Conservation (phyloP, 1,140 invertebrate species). For the Carposina sasakii region DNA sequence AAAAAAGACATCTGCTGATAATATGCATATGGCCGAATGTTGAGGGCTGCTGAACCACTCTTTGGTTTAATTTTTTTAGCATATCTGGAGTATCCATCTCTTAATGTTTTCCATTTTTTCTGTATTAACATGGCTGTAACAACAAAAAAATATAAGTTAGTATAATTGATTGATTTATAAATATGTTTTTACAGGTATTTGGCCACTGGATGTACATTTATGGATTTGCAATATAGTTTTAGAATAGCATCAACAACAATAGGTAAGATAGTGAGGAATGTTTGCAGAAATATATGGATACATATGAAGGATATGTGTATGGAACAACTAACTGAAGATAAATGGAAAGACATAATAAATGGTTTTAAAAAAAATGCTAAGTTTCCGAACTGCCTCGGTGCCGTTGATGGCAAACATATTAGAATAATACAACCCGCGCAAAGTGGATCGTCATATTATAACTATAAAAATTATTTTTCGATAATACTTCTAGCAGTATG, state of each 20-base stretch:
- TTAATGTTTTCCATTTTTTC: too few species aligned
- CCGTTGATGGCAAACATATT: slow-evolving; percentile 5
- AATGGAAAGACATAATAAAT: slow-evolving; percentile 20
- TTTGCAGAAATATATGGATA: slow-evolving; percentile 19
- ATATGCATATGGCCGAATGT: too few species aligned
- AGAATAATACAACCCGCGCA: background rate
- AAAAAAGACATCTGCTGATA: too few species aligned
- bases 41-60: too few species aligned
- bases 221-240: slow-evolving; percentile 24
- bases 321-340: slow-evolving; percentile 22
- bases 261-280: slow-evolving; percentile 21
- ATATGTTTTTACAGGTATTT: too few species aligned
- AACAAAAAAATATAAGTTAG: too few species aligned
- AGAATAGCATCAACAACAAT: slow-evolving; percentile 21
- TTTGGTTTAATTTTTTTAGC: too few species aligned
- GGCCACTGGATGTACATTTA: too few species aligned
- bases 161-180: too few species aligned
- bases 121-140: too few species aligned
- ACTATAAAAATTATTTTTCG: slow-evolving; percentile 49
- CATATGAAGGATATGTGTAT: slow-evolving; percentile 15
- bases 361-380: slow-evolving; percentile 26
- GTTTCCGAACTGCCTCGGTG: background rate
- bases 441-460: slow-evolving; percentile 44
- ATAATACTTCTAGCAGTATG: slow-evolving; percentile 44
- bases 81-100: too few species aligned